Percentiles rank a stretch among this genome's conserved stretches.
Evolutionary conservation across 2,113 vertebrate species (phyloP).

Genomic region (Salvelinus fontinalis): DNA sequence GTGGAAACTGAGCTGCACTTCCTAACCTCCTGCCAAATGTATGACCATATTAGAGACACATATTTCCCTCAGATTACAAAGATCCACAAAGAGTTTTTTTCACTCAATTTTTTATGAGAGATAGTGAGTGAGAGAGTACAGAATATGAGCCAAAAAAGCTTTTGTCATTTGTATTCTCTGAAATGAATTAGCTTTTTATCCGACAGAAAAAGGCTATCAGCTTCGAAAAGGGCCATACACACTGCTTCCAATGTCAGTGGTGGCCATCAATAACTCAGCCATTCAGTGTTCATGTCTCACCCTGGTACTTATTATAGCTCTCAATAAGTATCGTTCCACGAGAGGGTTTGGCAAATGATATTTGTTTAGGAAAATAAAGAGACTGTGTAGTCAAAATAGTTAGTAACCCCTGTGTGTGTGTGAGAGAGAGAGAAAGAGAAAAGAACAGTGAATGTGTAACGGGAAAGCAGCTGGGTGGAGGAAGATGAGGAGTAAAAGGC

Average conservation of each 20-base stretch:
- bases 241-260: not conserved
- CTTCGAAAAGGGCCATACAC: not conserved
- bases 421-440: not conserved
- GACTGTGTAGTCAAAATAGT: not conserved
- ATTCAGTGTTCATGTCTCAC: not conserved
- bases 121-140: not conserved
- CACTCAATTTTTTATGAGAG: too few relatives aligned
- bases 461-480: constrained; percentile 6
- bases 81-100: too few relatives aligned
- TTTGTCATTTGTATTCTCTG: not conserved
- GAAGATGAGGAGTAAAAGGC: constrained; percentile 43
- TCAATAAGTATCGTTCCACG: not conserved
- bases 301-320: constrained; percentile 28
- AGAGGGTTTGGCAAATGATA: not conserved
- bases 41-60: too few relatives aligned
- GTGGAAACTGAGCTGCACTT: too few relatives aligned
- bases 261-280: not conserved
- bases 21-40: too few relatives aligned
- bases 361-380: not conserved
- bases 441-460: too few relatives aligned
- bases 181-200: not conserved
- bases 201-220: not conserved
- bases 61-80: too few relatives aligned
- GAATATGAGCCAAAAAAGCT: constrained; percentile 32
- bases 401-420: not conserved